Evolutionary conservation across 2,888 invertebrate genomes (phyloP), one percentile per base, ranked within the genome.

Genomic region (Melanostoma mellinum): DNA sequence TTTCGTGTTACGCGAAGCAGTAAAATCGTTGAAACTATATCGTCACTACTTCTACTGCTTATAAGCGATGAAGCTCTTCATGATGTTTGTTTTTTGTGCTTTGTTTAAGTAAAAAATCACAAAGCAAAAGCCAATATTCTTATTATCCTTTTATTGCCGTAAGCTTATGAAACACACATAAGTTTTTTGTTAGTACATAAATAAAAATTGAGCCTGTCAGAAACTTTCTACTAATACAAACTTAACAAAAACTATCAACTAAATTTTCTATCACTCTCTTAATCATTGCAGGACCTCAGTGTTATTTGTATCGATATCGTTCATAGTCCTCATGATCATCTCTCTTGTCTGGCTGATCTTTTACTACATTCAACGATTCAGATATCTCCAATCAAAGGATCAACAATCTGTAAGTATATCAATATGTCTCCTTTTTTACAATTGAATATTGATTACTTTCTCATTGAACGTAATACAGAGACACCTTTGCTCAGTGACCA

Each of bases 301-400:
- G 88, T 93, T 98, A 87, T 98, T 98, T 92, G 98, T 98, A 73
- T 97, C 98, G 85, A 97, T 98, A 87, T 98, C 98, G 1, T 98
- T 98, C 92, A 97, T 98, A 87, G 96, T 98, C 81, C 93, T 98
- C 87, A 97, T 98, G 97, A 95, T 98, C 87, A 97, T 98, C 86
- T 97, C 97, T 1, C 92, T 98, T 87, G 97, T 98, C 32, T 98
- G 98, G 98, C 94, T 98, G 50, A 95, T 98, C 80, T 98, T 98
- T 92, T 98, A 98, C 92, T 98, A 98, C 91, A 96, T 98, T 67
- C 98, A 98, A 92, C 93, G 98, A 86, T 98, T 98, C 92, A 93
- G 98, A 80, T 98, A 98, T 90, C 95, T 98, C 82, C 97, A 98
- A 91, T 97, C 98, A 78, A 98, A 98, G 92, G 98, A 98, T 90